phyloP scores from a whole-genome alignment of 2,113 vertebrate species.

The Datnioides undecimradiatus region DNA sequence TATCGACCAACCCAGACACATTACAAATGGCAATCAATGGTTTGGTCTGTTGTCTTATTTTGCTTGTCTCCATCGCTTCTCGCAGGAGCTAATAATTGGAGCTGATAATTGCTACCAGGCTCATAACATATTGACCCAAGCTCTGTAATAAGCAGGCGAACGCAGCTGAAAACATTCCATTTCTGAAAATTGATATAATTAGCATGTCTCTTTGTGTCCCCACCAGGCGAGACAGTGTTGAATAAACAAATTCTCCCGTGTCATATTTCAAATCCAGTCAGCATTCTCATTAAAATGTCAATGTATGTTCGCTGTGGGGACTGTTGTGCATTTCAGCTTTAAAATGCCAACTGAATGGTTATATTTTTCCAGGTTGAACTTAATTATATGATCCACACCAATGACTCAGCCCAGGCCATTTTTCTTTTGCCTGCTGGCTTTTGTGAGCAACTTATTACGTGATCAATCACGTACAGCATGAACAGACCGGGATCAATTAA shows the following conservation, averaged over 20 bases:
- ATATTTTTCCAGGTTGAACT: conserved; percentile 39
- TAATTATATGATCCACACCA: conserved; percentile 58
- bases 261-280: conserved; percentile 52
- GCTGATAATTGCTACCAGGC: conserved; percentile 66
- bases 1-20: conserved; percentile 50
- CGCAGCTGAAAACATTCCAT: conserved; percentile 34
- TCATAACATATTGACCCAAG: conserved; percentile 67
- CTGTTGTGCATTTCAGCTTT: conserved; percentile 17
- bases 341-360: conserved; percentile 10
- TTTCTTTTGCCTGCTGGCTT: conserved; percentile 45
- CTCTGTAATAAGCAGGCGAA: conserved; percentile 58
- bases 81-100: conserved; percentile 64
- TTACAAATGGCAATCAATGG: conserved; percentile 65
- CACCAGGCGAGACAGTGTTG: conserved; percentile 40
- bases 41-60: conserved; percentile 53
- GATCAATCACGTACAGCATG: conserved; percentile 57
- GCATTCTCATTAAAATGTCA: conserved; percentile 63
- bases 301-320: background rate
- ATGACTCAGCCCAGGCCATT: conserved; percentile 15
- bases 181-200: conserved; percentile 60
- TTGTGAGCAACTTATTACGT: conserved; percentile 49
- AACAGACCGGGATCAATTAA: conserved; percentile 66
- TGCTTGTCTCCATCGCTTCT: conserved; percentile 34
- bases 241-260: conserved; percentile 49
- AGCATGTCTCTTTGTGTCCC: conserved; percentile 58